Base-by-base conservation (phyloP, 2,113 vertebrate species). In the Poeciliopsis occidentalis region DNA sequence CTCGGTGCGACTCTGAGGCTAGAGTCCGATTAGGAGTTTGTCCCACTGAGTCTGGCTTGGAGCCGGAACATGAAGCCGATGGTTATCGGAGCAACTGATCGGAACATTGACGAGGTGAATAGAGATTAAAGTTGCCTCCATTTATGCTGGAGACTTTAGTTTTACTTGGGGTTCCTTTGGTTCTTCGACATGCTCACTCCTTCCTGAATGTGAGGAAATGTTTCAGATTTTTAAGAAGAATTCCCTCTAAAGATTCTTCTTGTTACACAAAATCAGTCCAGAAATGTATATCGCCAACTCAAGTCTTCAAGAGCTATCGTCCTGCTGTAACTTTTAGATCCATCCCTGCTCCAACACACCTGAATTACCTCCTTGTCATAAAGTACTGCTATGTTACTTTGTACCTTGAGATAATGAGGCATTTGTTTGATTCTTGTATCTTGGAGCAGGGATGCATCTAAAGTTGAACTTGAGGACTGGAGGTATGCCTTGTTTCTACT, bases 1-100 rank as follows among this genome's bases (percentile, higher is more conserved):
- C 84, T 84, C 79, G 62, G 66, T 81, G 37, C 69, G 76, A 83
- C 83, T 15, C 71, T 64, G 44, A 81, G 74, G 68, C 75, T 81
- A 29, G 34, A 65, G 80, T 66, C 67, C 22, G 51, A 78, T 71
- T 76, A 71, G 71, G 64, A 54, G 41, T 22, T 8, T 34, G 31
- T 26, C 32, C 67, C 63, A 64, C 51, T 44, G 34, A 4, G 29
- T 73, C 17, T 10, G 27, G 73, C 76, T 47, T 79, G 30, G 82
- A 80, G 85, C 79, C 75, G 71, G 76, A 61, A 57, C 19, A 41
- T 60, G 81, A 57, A 57, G 6, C 4, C 0, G 75, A 73, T 76
- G 71, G 78, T 73, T 79, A 17, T 8, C 17, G 4, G 1, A 47
- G 17, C 44, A 47, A 19, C 4, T 17, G 5, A 17, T 47, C 17